Evolutionary conservation across 2,113 vertebrate species (phyloP), one percentile per base, ranked within the genome.

Genomic region (Lepus timidus): DNA sequence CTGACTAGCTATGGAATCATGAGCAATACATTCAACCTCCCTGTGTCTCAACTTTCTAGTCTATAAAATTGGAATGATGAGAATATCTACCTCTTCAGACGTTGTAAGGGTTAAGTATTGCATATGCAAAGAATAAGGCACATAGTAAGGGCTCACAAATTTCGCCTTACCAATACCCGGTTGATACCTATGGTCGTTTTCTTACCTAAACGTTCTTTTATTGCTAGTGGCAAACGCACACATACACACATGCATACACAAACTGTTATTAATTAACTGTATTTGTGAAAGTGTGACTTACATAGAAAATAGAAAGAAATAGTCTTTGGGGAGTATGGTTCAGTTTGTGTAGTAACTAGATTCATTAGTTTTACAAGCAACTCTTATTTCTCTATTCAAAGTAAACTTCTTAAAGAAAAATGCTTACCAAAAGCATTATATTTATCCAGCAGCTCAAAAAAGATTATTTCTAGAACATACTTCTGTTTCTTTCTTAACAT

Each of bases 331-430:
- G 81, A 90, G 17, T 23, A 93, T 62, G 70, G 81, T 93, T 94
- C 49, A 87, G 90, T 92, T 92, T 85, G 31, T 33, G 3, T 81
- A 76, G 23, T 91, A 83, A 79, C 83, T 86, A 73, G 86, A 90
- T 61, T 74, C 29, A 92, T 93, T 70, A 49, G 1, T 96, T 92
- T 90, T 90, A 88, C 7, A 83, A 88, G n/a, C n/a, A 95, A 58
- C 39, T 90, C 68, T 68, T 71, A 81, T 78, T 90, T 92, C 68
- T 78, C 17, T 49, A 86, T 94, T 95, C 93, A 88, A 91, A 96
- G 84, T 84, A 95, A 93, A 58, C 44, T 16, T 83, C 67, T 85
- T 94, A 78, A 90, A 85, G 93, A 86, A 86, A 93, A 91, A 93
- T 71, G 31, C 19, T 91, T 29, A 80, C 2, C 58, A 61, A 84